A percentile compares a stretch with the other conserved stretches of the same genome.
These are phyloP conservation scores for Tolmerus cingulatus DNA, from an alignment of 2,888 invertebrate species.

Conservation along the genomic window DNA sequence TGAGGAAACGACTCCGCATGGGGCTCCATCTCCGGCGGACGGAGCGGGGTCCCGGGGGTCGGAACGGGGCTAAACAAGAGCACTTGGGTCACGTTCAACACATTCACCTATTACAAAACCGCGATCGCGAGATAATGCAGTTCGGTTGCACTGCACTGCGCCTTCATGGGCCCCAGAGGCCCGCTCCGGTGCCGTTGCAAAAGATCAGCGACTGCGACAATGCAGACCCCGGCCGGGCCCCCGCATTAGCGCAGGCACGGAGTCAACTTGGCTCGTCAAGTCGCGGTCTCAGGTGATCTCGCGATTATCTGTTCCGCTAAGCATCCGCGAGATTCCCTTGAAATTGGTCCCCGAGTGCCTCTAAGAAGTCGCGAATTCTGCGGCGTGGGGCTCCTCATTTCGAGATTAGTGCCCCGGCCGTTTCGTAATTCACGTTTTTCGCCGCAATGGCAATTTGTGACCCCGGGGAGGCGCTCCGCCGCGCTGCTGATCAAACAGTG, in stretches of 20 bases:
- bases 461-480: not conserved
- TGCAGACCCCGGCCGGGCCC: not conserved
- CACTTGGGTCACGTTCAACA: constrained; percentile 32
- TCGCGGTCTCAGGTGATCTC: constrained; percentile 9
- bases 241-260: not conserved
- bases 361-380: not conserved
- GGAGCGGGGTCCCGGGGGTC: not conserved
- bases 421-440: constrained; percentile 38
- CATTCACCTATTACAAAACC: constrained; percentile 36
- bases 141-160: not conserved
- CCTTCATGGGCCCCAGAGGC: not conserved
- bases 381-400: not conserved
- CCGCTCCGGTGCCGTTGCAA: not conserved
- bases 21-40: not conserved
- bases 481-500: not conserved
- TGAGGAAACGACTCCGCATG: not conserved
- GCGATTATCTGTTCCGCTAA: constrained; percentile 2
- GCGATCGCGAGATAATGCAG: constrained; percentile 12
- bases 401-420: not conserved
- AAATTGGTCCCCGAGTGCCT: constrained; percentile 1
- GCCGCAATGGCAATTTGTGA: constrained; percentile 13
- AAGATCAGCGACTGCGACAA: constrained; percentile 22
- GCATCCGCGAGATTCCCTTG: not conserved
- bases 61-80: not conserved
- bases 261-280: not conserved